phyloP scores from a whole-genome alignment of 2,113 vertebrate species.

The Onychostoma macrolepis region DNA sequence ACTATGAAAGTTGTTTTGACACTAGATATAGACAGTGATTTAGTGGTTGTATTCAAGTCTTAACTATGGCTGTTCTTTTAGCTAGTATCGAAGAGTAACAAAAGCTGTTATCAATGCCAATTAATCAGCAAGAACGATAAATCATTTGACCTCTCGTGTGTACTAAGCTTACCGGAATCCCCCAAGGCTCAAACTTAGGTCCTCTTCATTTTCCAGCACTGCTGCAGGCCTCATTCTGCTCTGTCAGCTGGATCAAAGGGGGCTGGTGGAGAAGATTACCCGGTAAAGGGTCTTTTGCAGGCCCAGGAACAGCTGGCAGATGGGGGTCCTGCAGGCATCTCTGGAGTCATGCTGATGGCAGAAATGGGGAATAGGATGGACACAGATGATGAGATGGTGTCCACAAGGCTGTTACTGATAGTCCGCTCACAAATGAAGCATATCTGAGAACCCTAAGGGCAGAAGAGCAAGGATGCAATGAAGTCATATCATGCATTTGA shows the following conservation, averaged over 20 bases:
- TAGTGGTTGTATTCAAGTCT: background rate
- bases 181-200: background rate
- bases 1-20: too few species aligned
- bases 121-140: background rate
- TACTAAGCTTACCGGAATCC: background rate
- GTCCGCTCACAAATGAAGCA: background rate
- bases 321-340: conserved; percentile 56
- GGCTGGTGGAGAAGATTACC: conserved; percentile 58
- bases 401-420: background rate
- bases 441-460: background rate
- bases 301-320: conserved; percentile 67
- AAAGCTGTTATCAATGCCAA: background rate
- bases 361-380: conserved; percentile 54
- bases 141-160: background rate
- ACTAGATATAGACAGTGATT: background rate
- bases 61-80: background rate
- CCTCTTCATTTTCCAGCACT: conserved; percentile 35
- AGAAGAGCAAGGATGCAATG: conserved; percentile 10
- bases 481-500: conserved; percentile 16
- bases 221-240: conserved; percentile 24
- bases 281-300: conserved; percentile 51
- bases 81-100: background rate
- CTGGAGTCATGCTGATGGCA: conserved; percentile 54
- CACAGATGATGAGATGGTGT: conserved; percentile 35
- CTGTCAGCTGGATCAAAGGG: conserved; percentile 65